Evolutionary conservation across 2,888 invertebrate genomes (phyloP).

Genomic region (Aporophyla lueneburgensis): DNA sequence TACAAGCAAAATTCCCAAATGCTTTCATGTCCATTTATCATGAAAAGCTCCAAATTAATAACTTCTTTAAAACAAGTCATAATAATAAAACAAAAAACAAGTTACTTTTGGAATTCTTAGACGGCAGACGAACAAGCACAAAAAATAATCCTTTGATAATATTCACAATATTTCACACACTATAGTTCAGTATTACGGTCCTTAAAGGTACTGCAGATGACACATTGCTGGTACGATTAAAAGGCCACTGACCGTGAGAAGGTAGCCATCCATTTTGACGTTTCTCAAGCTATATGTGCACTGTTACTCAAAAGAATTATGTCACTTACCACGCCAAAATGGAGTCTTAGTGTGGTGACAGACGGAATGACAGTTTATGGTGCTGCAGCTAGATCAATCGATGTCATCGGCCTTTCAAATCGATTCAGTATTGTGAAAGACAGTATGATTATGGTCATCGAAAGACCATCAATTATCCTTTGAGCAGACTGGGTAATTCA

Average conservation of each 20-base stretch:
- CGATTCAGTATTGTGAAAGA: background rate
- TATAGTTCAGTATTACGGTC: background rate
- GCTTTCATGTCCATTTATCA: background rate
- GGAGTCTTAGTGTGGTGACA: background rate
- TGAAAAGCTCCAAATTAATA: background rate
- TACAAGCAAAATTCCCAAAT: background rate
- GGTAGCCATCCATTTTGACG: too few species aligned
- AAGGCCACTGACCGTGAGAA: too few species aligned
- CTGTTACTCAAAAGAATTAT: background rate
- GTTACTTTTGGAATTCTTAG: background rate
- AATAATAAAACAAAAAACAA: background rate
- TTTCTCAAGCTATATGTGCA: background rate
- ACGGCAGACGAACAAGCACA: background rate
- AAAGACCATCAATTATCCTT: too few species aligned
- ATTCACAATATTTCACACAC: background rate
- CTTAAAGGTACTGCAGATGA: background rate
- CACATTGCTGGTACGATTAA: background rate
- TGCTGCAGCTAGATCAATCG: background rate
- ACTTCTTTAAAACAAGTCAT: background rate
- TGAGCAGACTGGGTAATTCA: too few species aligned
- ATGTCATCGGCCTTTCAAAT: background rate
- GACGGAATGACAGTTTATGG: background rate
- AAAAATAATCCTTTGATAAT: background rate
- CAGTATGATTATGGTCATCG: too few species aligned
- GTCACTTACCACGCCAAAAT: background rate